A percentile compares a stretch with the other conserved stretches of the same genome.
phyloP scores from a whole-genome alignment of 2,113 vertebrate genomes.

The Perca flavescens region DNA sequence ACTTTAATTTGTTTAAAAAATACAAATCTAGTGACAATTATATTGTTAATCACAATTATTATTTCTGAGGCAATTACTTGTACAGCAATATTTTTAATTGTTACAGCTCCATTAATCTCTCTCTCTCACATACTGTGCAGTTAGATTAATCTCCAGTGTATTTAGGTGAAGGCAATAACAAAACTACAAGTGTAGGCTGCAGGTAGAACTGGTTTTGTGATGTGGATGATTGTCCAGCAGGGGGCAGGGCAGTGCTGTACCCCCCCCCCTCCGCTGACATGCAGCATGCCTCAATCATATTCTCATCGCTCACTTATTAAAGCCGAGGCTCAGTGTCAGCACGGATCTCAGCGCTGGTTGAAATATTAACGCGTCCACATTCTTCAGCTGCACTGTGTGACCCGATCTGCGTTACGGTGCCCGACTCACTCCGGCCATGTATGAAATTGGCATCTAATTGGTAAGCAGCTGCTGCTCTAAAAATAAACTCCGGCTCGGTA shows the following conservation, averaged over 20 bases:
- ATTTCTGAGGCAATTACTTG: too few relatives aligned
- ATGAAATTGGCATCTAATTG: conserved; percentile 8
- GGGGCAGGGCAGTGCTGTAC: conserved; percentile 8
- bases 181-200: not conserved
- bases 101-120: too few relatives aligned
- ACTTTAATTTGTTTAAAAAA: too few relatives aligned
- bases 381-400: not conserved
- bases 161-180: too few relatives aligned
- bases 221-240: conserved; percentile 48
- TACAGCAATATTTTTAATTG: too few relatives aligned
- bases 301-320: conserved; percentile 6
- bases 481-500: conserved; percentile 24
- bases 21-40: too few relatives aligned
- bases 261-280: not conserved
- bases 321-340: conserved; percentile 2
- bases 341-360: not conserved
- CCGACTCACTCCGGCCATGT: conserved; percentile 4
- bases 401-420: not conserved
- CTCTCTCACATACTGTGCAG: too few relatives aligned
- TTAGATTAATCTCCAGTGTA: too few relatives aligned
- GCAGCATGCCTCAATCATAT: not conserved
- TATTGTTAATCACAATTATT: too few relatives aligned
- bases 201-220: not conserved
- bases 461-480: conserved; percentile 41
- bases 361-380: not conserved